Base-by-base conservation (phyloP, 2,113 vertebrate genomes). In the Hystrix brachyura region DNA sequence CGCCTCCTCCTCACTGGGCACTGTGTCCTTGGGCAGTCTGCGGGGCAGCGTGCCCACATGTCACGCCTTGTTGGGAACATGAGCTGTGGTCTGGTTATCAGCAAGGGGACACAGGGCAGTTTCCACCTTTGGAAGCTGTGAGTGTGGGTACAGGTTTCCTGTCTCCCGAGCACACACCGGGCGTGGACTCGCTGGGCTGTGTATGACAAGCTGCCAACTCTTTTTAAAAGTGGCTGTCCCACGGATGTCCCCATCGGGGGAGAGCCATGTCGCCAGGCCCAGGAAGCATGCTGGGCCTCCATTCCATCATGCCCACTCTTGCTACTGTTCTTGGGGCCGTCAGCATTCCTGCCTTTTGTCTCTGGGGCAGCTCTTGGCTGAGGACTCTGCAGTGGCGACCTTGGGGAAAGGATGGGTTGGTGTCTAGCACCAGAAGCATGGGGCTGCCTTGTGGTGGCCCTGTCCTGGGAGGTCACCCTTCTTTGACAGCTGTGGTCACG, bases 201-300 rank as follows among this genome's bases (percentile, higher is more conserved):
- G 64, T 3, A 5, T 34, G 64, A 11, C 29, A 13, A 65, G 11
- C 62, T 65, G 29, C n/a, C 12, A 5, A 5, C 10, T 23, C 5
- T 57, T 46, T 25, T 2, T 80, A 7, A 23, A 13, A 0, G 65
- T 27, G 48, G 21, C 65, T 12, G 29, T 4, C 1, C 57, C 3
- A 10, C 1, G 1, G 9, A 0, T 12, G 3, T 11, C 7, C 19
- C 55, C 23, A 1, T 25, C 21, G 14, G 38, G 27, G 71, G 71
- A 43, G 8, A 21, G 27, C 71, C 38, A 43, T 2, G 4, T 46
- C 71, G 46, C 38, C 71, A 46, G 71, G 71, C 43, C 21, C 19
- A 4, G 64, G 3, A 0, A 48, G 19, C 0, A 18, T 0, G 5
- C 27, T 62, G 32, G 0, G 5, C 3, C 14, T 3, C 15, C n/a